Percentiles rank a stretch among this genome's conserved stretches.
Conservation (phyloP, 53 echinoderm and acorn worm genomes). For the Zoroaster sp. region DNA sequence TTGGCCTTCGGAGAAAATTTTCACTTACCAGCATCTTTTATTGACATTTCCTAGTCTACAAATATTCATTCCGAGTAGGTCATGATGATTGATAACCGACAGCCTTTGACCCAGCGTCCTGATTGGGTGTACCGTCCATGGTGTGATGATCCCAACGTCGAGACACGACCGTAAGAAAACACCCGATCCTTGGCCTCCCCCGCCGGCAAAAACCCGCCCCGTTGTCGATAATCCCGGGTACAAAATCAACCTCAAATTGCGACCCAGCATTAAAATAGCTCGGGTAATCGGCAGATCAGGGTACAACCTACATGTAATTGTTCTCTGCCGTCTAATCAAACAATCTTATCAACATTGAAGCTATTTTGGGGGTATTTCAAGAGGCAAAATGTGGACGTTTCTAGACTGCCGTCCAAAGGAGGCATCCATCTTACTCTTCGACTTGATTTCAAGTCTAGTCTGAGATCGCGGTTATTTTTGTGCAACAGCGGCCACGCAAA, state of each 20-base stretch:
- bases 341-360: neutral
- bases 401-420: neutral
- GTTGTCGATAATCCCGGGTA: neutral
- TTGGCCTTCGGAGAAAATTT: no score
- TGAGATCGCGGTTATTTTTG: no score
- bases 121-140: neutral
- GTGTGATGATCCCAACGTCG: neutral
- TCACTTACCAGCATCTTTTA: slow-evolving; percentile 17
- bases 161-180: neutral
- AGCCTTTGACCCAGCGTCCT: neutral
- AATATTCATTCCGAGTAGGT: neutral
- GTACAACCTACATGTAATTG: no score
- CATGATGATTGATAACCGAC: slow-evolving; percentile 5
- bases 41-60: neutral
- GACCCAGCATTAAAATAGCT: slow-evolving; percentile 5
- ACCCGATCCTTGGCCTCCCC: no score
- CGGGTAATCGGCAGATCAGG: neutral
- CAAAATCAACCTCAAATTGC: neutral
- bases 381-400: neutral
- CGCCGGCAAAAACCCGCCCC: slow-evolving; percentile 1
- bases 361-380: neutral
- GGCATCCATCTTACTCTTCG: neutral
- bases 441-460: no score
- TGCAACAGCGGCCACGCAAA: no score
- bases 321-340: neutral